Conservation (phyloP, 1,140 invertebrate genomes). For the Cephus cinctus region DNA sequence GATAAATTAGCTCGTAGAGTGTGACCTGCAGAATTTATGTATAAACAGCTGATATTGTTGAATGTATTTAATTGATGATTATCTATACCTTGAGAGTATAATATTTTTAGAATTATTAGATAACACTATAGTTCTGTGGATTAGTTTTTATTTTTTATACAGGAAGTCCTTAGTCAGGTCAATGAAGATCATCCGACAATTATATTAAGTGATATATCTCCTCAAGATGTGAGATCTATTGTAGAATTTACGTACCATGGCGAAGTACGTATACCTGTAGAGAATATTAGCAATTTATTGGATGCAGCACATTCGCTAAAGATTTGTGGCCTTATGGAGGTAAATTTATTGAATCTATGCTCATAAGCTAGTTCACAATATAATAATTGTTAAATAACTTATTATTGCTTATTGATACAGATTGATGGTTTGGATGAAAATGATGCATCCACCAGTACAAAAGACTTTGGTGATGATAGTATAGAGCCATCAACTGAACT, state of each 20-base stretch:
- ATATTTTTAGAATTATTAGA: too few relatives aligned
- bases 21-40: too few relatives aligned
- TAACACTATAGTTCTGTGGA: too few relatives aligned
- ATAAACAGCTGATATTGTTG: too few relatives aligned
- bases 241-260: slow-evolving; percentile 64
- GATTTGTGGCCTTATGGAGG: slow-evolving; percentile 58
- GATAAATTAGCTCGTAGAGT: too few relatives aligned
- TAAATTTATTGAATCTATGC: slow-evolving; percentile 28
- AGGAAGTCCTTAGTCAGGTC: slow-evolving; percentile 52
- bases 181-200: slow-evolving; percentile 55
- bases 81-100: too few relatives aligned
- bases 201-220: slow-evolving; percentile 57
- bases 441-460: slow-evolving; percentile 16
- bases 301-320: slow-evolving; percentile 56
- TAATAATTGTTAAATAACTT: background rate
- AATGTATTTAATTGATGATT: too few relatives aligned
- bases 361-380: background rate
- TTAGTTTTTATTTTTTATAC: slow-evolving; percentile 23
- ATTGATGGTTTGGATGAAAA: slow-evolving; percentile 38
- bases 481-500: slow-evolving; percentile 9
- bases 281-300: slow-evolving; percentile 52
- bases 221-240: slow-evolving; percentile 54
- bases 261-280: slow-evolving; percentile 55
- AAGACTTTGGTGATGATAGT: slow-evolving; percentile 16
- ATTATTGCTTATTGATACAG: slow-evolving; percentile 22